Evolutionary conservation across 2,797 vertebrate species (phyloP).

Genomic region (Halcyon leucocephala): DNA sequence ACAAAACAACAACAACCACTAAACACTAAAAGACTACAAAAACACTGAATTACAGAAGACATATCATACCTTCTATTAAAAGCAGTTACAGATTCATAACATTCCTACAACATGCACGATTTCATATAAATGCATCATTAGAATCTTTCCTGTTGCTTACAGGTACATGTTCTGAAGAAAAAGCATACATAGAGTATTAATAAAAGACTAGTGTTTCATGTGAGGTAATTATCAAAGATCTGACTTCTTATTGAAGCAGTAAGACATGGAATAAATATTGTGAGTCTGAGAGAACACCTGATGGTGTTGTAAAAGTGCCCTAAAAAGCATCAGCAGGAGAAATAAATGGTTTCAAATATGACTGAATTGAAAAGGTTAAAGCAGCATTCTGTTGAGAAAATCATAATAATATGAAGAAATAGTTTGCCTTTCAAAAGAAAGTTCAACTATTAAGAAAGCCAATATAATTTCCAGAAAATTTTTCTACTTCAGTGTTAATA

Average conservation of each 20-base stretch:
- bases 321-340: background rate
- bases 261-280: background rate
- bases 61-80: background rate
- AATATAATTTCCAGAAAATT: background rate
- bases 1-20: no score
- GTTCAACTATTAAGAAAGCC: background rate
- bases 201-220: background rate
- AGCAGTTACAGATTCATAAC: background rate
- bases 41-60: background rate
- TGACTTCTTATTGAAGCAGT: background rate
- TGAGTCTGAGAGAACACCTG: background rate
- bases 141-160: slow-evolving; percentile 17
- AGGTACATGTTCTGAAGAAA: background rate
- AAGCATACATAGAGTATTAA: background rate
- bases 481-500: background rate
- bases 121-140: background rate
- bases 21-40: background rate
- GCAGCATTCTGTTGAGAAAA: background rate
- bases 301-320: background rate
- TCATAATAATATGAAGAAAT: background rate
- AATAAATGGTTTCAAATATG: background rate
- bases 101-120: background rate
- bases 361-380: background rate
- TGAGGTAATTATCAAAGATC: background rate
- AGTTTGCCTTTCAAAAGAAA: background rate